Percentiles rank a stretch among this genome's conserved stretches.
Conservation (phyloP, 2,113 vertebrate species). For the Craseonycteris thonglongyai region DNA sequence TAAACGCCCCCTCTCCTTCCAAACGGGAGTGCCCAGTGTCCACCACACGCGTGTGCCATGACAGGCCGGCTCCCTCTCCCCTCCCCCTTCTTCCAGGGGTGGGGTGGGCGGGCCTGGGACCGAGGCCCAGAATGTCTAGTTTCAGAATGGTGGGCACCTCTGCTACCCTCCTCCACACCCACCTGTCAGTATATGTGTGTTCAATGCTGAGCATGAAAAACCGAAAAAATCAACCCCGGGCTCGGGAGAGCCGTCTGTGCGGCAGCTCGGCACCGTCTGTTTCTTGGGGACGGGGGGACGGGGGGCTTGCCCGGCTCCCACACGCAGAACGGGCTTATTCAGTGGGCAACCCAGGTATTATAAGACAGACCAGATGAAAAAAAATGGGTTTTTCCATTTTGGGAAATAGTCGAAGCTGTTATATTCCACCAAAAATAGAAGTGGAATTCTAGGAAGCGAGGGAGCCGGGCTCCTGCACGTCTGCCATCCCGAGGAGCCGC, state of each 20-base stretch:
- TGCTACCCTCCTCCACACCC: background rate
- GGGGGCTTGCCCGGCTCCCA: rapidly evolving
- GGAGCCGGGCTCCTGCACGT: constrained; percentile 19
- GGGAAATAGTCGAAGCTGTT: constrained; percentile 57
- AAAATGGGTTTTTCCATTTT: constrained; percentile 43
- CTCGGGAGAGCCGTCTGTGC: background rate
- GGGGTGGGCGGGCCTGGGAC: background rate
- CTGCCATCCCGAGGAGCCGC: background rate
- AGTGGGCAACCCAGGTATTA: background rate
- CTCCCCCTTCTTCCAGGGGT: too few relatives aligned
- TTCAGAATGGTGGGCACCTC: rapidly evolving
- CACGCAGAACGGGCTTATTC: background rate
- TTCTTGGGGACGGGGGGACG: too few relatives aligned
- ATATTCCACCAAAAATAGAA: constrained; percentile 66
- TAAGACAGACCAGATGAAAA: background rate
- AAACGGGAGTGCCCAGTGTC: rapidly evolving
- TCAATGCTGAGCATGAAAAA: rapidly evolving
- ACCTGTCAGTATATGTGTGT: rapidly evolving
- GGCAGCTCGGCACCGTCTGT: too few relatives aligned
- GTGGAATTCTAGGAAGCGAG: constrained; percentile 66
- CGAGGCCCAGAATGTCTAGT: background rate
- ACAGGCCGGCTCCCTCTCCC: background rate
- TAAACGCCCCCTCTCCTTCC: rapidly evolving
- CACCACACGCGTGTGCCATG: rapidly evolving
- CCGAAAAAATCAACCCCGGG: too few relatives aligned